A percentile compares a stretch with the other conserved stretches of the same genome.
Conservation (phyloP, 2,888 invertebrate species). For the Cerceris rybyensis region DNA sequence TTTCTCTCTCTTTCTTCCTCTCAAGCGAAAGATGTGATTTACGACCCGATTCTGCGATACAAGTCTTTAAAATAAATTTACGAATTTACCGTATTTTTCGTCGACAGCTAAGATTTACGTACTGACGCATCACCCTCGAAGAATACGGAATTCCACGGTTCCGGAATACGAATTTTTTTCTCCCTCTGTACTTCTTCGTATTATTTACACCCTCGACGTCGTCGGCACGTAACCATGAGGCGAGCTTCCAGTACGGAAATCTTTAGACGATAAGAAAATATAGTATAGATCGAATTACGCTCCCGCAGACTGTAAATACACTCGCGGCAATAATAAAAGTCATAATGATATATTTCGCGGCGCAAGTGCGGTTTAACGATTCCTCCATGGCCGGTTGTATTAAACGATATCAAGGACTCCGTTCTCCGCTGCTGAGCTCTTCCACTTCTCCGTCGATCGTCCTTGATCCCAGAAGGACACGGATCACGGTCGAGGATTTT, state of each 20-base stretch:
- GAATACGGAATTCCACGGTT: background rate
- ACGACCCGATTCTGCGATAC: constrained; percentile 11
- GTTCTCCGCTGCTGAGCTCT: background rate
- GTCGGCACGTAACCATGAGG: no score
- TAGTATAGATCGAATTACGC: constrained; percentile 48
- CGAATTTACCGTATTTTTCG: constrained; percentile 28
- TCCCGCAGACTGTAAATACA: background rate
- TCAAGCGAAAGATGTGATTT: constrained; percentile 4
- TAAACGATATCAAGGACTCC: constrained; percentile 28
- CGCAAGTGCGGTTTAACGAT: constrained; percentile 50
- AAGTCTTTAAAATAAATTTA: constrained; percentile 27
- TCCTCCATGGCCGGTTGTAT: constrained; percentile 4
- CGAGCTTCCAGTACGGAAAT: background rate
- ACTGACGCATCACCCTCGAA: constrained; percentile 16
- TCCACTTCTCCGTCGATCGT: constrained; percentile 9
- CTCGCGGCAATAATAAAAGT: constrained; percentile 41
- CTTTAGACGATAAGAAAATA: constrained; percentile 39
- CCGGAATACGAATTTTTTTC: background rate
- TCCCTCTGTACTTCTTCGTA: constrained; percentile 10
- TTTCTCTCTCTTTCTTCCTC: no score
- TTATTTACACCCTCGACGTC: constrained; percentile 24
- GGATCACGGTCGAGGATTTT: constrained; percentile 61
- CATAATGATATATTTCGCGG: constrained; percentile 40
- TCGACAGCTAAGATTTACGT: constrained; percentile 21
- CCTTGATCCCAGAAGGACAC: constrained; percentile 54